Evolutionary conservation across 2,888 invertebrate species (phyloP).

Genomic region (Creontiades dilutus): DNA sequence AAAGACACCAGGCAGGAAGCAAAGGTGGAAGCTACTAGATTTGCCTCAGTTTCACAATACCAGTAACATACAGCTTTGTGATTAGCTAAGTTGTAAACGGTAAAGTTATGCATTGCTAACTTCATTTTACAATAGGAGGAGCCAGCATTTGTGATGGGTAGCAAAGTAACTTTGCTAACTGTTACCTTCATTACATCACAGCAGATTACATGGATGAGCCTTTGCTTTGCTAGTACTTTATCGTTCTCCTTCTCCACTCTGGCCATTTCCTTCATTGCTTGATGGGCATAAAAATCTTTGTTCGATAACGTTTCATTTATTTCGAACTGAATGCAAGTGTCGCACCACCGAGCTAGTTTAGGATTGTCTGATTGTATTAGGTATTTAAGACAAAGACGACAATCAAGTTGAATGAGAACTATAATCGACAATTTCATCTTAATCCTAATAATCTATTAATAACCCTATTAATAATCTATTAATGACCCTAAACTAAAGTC

Average conservation of each 20-base stretch:
- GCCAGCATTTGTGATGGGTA: conserved; percentile 52
- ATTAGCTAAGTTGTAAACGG: conserved; percentile 41
- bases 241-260: conserved; percentile 38
- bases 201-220: conserved; percentile 42
- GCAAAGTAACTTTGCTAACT: conserved; percentile 46
- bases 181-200: conserved; percentile 65
- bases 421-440: too few relatives aligned
- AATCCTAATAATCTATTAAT: too few relatives aligned
- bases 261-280: conserved; percentile 44
- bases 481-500: too few relatives aligned
- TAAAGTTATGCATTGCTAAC: conserved; percentile 44
- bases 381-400: too few relatives aligned
- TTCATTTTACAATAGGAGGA: conserved; percentile 45
- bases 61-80: conserved; percentile 34
- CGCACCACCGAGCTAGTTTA: too few relatives aligned
- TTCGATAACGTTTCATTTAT: neutral
- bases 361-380: too few relatives aligned
- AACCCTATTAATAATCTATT: too few relatives aligned
- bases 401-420: too few relatives aligned
- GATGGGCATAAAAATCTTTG: conserved; percentile 34
- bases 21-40: conserved; percentile 50
- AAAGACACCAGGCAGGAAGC: conserved; percentile 28
- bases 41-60: conserved; percentile 37
- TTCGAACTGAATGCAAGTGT: conserved; percentile 31
- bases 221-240: conserved; percentile 45